A percentile compares a stretch with the other conserved stretches of the same genome.
These are phyloP conservation scores for Syrphus vitripennis DNA, from an alignment of 2,888 invertebrate genomes.

Conservation along the genomic window DNA sequence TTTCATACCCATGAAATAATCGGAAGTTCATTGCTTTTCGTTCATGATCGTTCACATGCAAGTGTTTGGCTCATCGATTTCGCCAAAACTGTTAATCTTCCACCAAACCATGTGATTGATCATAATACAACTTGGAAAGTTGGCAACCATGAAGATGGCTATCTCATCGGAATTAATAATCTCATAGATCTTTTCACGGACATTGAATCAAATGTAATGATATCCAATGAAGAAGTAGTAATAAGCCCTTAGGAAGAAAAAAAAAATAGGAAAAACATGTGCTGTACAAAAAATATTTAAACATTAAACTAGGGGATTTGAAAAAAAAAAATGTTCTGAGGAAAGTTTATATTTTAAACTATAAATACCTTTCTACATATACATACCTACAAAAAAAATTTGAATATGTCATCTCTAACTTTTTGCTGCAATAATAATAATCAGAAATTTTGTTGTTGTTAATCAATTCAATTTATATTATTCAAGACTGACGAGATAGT, in stretches of 20 bases:
- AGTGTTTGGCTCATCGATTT: slow-evolving; percentile 99
- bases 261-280: not conserved
- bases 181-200: slow-evolving; percentile 89
- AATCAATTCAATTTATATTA: slow-evolving; percentile 55
- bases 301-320: not conserved
- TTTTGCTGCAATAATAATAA: slow-evolving; percentile 2
- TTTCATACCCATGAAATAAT: slow-evolving; percentile 96
- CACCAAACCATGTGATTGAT: slow-evolving; percentile 87
- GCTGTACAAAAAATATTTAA: not conserved
- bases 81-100: slow-evolving; percentile 94
- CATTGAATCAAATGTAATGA: slow-evolving; percentile 72
- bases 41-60: slow-evolving; percentile 93
- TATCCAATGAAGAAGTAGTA: not conserved
- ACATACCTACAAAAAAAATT: too few species aligned
- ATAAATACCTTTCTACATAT: too few species aligned
- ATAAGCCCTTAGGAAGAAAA: slow-evolving; percentile 1
- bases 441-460: slow-evolving; percentile 8
- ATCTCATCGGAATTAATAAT: slow-evolving; percentile 95
- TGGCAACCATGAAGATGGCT: slow-evolving; percentile 98
- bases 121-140: slow-evolving; percentile 95
- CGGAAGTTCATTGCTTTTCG: slow-evolving; percentile 96
- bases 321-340: not conserved
- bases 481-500: slow-evolving; percentile 68
- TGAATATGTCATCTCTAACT: not conserved
- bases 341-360: too few species aligned